These are phyloP conservation scores for Odontothrips loti DNA, from an alignment of 2,888 invertebrate species.

Conservation along the genomic window DNA sequence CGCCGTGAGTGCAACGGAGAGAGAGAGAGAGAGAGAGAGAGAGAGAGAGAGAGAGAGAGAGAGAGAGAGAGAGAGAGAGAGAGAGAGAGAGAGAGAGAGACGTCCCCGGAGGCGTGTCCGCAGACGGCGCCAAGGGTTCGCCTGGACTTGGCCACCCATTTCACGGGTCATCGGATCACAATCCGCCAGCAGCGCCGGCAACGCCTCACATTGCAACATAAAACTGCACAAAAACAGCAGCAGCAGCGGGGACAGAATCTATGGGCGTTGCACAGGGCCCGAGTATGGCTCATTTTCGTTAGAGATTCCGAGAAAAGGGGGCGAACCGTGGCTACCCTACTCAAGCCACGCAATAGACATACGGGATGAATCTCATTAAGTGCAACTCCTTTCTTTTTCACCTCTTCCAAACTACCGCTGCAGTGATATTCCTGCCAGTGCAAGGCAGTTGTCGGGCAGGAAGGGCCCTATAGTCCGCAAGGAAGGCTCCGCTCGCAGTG, in stretches of 20 bases:
- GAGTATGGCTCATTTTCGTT: no score
- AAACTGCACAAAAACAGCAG: background rate
- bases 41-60: conserved; percentile 2
- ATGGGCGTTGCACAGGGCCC: no score
- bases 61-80: no score
- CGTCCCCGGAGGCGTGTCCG: no score
- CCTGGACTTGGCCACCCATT: background rate
- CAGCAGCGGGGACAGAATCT: no score
- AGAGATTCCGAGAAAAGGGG: no score
- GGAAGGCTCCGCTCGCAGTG: background rate
- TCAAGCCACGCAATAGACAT: no score
- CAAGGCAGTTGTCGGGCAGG: background rate
- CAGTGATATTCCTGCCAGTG: background rate
- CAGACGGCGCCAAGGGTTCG: no score
- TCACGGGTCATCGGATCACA: conserved; percentile 19
- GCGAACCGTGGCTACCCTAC: no score
- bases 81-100: background rate
- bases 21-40: background rate
- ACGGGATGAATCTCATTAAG: no score
- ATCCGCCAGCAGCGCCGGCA: background rate
- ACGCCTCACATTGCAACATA: background rate
- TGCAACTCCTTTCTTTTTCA: no score
- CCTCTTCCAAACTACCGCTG: no score
- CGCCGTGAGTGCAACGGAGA: background rate
- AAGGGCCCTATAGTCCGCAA: background rate